phyloP scores from a whole-genome alignment of 2,888 invertebrate species.

The Eupithecia vulgata region DNA sequence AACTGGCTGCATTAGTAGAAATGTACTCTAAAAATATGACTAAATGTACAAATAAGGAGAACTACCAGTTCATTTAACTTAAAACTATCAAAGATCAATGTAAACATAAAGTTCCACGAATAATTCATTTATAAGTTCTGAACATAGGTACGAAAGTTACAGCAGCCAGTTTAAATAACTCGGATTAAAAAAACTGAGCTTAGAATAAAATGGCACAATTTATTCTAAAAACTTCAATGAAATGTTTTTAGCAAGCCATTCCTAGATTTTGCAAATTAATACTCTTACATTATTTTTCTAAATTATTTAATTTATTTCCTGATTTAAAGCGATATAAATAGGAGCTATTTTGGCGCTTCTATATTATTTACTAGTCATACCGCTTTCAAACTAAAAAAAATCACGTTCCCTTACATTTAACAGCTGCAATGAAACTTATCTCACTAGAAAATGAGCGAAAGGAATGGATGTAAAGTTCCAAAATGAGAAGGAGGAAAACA shows the following conservation, averaged over 20 bases:
- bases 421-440: conserved; percentile 10
- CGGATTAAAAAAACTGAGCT: conserved; percentile 12
- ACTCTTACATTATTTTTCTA: not conserved
- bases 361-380: conserved; percentile 19
- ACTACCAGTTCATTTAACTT: conserved; percentile 39
- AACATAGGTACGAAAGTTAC: conserved; percentile 17
- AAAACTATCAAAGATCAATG: conserved; percentile 22
- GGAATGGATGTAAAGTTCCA: conserved; percentile 5
- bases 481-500: not conserved
- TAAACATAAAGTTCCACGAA: conserved; percentile 17
- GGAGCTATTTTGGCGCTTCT: conserved; percentile 17
- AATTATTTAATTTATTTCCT: not conserved
- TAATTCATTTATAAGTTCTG: conserved; percentile 6
- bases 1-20: conserved; percentile 29
- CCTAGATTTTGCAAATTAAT: conserved; percentile 5
- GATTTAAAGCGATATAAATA: conserved; percentile 3
- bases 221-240: conserved; percentile 1
- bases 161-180: conserved; percentile 17
- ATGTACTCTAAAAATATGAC: conserved; percentile 15
- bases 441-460: not conserved
- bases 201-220: conserved; percentile 29
- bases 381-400: conserved; percentile 16
- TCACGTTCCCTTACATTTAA: conserved; percentile 11
- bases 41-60: conserved; percentile 35
- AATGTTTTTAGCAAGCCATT: conserved; percentile 19